Evolutionary conservation across 1,140 invertebrate genomes (phyloP), one percentile per base, ranked within the genome.

Genomic region (Drosophila carrolli): DNA sequence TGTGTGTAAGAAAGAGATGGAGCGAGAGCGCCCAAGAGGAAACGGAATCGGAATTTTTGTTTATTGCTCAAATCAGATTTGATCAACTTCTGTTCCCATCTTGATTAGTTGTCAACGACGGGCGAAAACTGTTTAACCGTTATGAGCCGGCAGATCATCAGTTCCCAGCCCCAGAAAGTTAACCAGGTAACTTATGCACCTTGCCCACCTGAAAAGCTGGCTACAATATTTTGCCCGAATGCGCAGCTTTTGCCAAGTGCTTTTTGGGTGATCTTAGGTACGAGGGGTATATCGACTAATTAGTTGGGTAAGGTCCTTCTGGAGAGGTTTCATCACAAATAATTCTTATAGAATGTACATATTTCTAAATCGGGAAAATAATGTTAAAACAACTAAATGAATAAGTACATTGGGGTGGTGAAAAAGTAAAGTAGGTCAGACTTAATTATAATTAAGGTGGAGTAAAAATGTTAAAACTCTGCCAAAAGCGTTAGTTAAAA

Each of bases 41-140:
- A 72, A 72, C 68, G 68, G 68, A 71, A 71, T 48, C 29, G 29
- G 29, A 32, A 32, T 50, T 72, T 72, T 58, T 57, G 66, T 71
- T 72, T 71, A 72, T 71, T 50, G 53, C 67, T 72, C 2, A 71
- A 71, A 72, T 72, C 68, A 40, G 44, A 48, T 44, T 48, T 23
- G 37, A 72, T 72, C 44, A 57, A 57, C 38, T 71, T 71, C n/a
- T 50, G 53, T 72, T 71, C 68, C 53, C 68, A 72, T 71, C 68
- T 71, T 72, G 66, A 72, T 72, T 58, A 71, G 68, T 71, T 72
- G 66, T 71, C 43, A 71, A 71, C 67, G 51, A 46, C 40, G 35
- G 53, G 50, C 50, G 14, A 57, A 57, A 56, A 71, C 35, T 70
- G 43, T 70, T 41, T 41, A 70, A 71, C 67, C 65, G 67, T 70